Base-by-base conservation (phyloP, 1,140 invertebrate genomes). In the Ips nitidus region DNA sequence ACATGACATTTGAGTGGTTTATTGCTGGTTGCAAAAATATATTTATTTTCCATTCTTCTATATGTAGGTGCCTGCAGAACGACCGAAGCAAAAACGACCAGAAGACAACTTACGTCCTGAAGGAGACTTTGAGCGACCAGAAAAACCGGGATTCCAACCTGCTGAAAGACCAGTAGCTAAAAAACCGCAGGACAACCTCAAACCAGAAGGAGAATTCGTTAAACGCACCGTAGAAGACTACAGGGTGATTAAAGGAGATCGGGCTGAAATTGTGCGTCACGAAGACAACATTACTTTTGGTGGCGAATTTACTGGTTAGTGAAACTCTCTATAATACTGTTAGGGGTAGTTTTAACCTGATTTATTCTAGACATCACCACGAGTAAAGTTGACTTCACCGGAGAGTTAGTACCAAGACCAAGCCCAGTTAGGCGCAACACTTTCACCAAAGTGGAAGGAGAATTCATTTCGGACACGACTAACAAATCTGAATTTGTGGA, bases 361-460 rank as follows among this genome's bases (percentile, higher is more conserved):
- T 75, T 72, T 8, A 59, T 84, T 84, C 76, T 78, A 90, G 88
- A 85, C 81, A 80, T 85, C 56, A 90, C 87, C 50, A 89, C 88
- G 41, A 83, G 84, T 39, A 86, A 87, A 74, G 79, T 84, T 62
- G 88, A 89, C 73, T 92, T 87, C 76, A 89, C 86, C 69, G 86
- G 87, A 1, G 84, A 86, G 78, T 80, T 85, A 68, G 82, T 82
- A 37, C 88, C 91, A 79, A 83, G 87, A 73, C 86, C 88, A 8
- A 86, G 82, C 73, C 85, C 90, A 52, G 86, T 91, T 60, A 83
- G 92, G 73, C 86, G 91, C 57, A 93, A 93, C 75, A 94, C 92
- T 2, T 94, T 89, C 84, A 93, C 89, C 0, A 92, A 92, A 81
- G 80, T 89, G 45, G 90, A 92, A 80, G 88, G 89, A 47, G 89